phyloP scores from a whole-genome alignment of 2,888 invertebrate species.

The Acleris emargana region DNA sequence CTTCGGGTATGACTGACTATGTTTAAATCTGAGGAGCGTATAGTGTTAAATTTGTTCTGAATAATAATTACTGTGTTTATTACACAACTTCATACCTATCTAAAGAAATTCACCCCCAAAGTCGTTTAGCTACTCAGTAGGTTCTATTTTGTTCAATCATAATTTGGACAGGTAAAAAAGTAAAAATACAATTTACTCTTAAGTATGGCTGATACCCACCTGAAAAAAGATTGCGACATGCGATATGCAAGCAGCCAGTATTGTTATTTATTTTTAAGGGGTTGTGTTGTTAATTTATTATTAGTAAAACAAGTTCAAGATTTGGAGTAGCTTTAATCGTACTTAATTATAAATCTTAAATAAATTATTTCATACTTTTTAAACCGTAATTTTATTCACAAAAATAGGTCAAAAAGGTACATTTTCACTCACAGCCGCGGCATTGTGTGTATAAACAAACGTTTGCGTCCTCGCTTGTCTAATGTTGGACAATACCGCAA shows the following conservation, averaged over 20 bases:
- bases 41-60: too few relatives aligned
- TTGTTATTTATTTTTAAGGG: conserved; percentile 34
- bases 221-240: conserved; percentile 5
- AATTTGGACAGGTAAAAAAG: too few relatives aligned
- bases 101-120: too few relatives aligned
- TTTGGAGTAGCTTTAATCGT: conserved; percentile 36
- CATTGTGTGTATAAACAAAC: conserved; percentile 54
- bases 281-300: conserved; percentile 30
- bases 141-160: too few relatives aligned
- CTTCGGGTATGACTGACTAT: too few relatives aligned
- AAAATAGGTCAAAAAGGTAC: conserved; percentile 61
- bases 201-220: conserved; percentile 2
- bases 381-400: conserved; percentile 39
- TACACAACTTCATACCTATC: too few relatives aligned
- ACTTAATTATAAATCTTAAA: conserved; percentile 32
- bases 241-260: conserved; percentile 24
- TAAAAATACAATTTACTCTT: too few relatives aligned
- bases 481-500: conserved; percentile 54
- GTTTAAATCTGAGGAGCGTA: too few relatives aligned
- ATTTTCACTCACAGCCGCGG: conserved; percentile 60
- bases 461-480: conserved; percentile 68
- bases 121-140: too few relatives aligned
- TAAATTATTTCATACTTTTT: conserved; percentile 31
- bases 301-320: conserved; percentile 27
- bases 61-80: too few relatives aligned